Evolutionary conservation across 2,113 vertebrate genomes (phyloP), one percentile per base, ranked within the genome.

Genomic region (Galeopterus variegatus): DNA sequence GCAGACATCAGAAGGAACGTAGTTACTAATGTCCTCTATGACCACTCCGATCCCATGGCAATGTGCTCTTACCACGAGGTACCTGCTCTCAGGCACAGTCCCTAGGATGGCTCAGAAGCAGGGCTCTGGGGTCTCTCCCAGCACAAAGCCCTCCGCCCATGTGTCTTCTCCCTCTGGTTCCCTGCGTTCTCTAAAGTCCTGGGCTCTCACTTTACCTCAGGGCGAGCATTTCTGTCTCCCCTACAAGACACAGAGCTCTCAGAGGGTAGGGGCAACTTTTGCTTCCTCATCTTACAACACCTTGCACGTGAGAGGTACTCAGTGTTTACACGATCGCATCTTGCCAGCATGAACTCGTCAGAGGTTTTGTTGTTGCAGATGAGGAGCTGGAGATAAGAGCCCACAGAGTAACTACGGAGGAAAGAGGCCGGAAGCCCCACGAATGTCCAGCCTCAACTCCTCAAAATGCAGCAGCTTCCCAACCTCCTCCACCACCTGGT

Each of bases 361-460:
- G 13, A 72, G 8, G 19, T 90, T 92, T 91, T 95, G 3, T 88
- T 28, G 5, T 96, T 97, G 81, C 95, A 98, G 98, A n/a, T 54
- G 96, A 96, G 50, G 80, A 95, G 8, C 31, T 92, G 83, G 97
- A 97, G 56, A 67, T 81, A 54, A 81, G n/a, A 56, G 21, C 8
- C 0, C 69, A 48, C n/a, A 92, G 50, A 88, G 10, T 0, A 1
- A 67, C 36, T 24, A 18, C 60, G 0, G 58, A 94, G 58, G 87
- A 95, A 19, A 91, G 76, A 23, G 14, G 45, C 62, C 83, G 3
- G 17, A 95, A 85, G 48, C 33, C 70, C 36, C 17, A 8, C 8
- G 79, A 56, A 8, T 19, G 15, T 8, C 85, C 90, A 26, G 72
- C 28, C 1, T 23, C 95, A 5, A 21, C 41, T 3, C 31, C 69